Percentiles rank a stretch among this genome's conserved stretches.
Evolutionary conservation across 2,888 invertebrate genomes (phyloP).

Genomic region (Acanthosepion pharaonis): DNA sequence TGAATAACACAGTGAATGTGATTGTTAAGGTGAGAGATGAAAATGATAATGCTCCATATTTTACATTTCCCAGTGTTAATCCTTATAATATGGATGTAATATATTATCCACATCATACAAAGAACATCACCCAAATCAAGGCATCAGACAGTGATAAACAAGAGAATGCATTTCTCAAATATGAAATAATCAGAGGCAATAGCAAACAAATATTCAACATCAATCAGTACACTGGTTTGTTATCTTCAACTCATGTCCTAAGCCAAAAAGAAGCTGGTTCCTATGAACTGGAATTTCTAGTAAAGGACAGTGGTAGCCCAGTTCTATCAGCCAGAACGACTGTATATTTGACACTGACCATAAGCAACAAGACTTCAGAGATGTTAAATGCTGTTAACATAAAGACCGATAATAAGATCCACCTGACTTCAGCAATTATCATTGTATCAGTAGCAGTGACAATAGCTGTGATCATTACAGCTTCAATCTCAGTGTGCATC

Average conservation of each 20-base stretch:
- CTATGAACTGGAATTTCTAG: background rate
- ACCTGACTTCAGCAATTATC: slow-evolving; percentile 21
- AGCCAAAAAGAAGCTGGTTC: slow-evolving; percentile 1
- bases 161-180: background rate
- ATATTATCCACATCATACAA: background rate
- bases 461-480: slow-evolving; percentile 33
- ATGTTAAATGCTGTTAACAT: slow-evolving; percentile 13
- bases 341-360: background rate
- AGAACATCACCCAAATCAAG: background rate
- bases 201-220: background rate
- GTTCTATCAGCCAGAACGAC: background rate
- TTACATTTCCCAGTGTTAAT: background rate
- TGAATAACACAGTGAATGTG: background rate
- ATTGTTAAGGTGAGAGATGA: background rate
- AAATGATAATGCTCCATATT: slow-evolving; percentile 2
- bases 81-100: background rate
- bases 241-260: slow-evolving; percentile 21
- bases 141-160: background rate
- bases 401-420: background rate
- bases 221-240: background rate
- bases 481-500: slow-evolving; percentile 1
- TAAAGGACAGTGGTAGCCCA: slow-evolving; percentile 13
- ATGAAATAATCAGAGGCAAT: slow-evolving; percentile 2
- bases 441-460: background rate
- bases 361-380: background rate